Evolutionary conservation across 2,113 vertebrate genomes (phyloP).

Genomic region (Mastomys natalensis): DNA sequence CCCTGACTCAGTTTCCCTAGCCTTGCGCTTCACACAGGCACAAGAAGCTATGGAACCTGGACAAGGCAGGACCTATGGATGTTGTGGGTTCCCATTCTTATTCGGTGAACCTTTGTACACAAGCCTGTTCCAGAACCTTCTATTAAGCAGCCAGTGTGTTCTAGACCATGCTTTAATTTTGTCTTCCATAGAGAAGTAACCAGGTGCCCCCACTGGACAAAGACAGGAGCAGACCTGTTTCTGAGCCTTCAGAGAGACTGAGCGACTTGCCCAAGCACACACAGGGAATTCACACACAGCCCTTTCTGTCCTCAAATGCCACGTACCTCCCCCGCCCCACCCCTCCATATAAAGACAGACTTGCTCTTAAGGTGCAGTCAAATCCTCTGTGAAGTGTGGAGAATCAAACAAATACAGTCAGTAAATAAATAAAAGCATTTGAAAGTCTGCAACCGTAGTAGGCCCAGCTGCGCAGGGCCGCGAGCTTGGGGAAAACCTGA

Average conservation of each 20-base stretch:
- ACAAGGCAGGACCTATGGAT: not conserved
- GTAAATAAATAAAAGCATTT: not conserved
- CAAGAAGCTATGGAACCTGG: not conserved
- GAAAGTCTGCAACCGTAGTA: rapidly evolving
- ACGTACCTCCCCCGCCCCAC: rapidly evolving
- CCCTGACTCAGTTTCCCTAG: not conserved
- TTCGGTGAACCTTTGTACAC: not conserved
- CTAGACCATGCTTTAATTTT: not conserved
- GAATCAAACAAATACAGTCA: rapidly evolving
- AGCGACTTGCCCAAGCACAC: not conserved
- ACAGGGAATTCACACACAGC: rapidly evolving
- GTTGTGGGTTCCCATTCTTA: not conserved
- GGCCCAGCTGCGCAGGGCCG: not conserved
- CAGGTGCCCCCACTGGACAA: not conserved
- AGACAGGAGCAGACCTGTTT: not conserved
- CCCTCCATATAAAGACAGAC: not conserved
- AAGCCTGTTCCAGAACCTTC: not conserved
- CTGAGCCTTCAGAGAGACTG: not conserved
- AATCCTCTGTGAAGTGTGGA: not conserved
- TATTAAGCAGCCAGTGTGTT: not conserved
- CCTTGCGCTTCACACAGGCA: not conserved
- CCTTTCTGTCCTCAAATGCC: not conserved
- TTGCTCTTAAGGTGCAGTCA: not conserved
- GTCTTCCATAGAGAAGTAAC: not conserved
- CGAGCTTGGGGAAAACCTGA: not conserved